Conservation (phyloP, 1,140 invertebrate species). For the Anthonomus grandis region DNA sequence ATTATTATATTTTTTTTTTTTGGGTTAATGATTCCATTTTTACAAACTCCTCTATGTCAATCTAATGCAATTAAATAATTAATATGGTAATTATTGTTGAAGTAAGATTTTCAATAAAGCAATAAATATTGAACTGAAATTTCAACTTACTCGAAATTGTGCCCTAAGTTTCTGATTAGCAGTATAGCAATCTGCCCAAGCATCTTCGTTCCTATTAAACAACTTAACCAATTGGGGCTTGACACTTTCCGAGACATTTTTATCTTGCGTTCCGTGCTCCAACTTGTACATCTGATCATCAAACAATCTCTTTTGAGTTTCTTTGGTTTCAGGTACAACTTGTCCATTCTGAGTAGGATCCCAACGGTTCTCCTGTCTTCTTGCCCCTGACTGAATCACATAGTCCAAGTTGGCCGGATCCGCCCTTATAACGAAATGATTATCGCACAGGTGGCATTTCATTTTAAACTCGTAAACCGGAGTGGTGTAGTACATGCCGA, state of each 20-base stretch:
- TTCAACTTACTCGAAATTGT: conserved; percentile 72
- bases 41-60: too few species aligned
- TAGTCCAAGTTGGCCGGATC: conserved; percentile 98
- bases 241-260: conserved; percentile 64
- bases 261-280: conserved; percentile 86
- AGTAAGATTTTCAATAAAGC: conserved; percentile 17
- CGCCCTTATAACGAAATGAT: conserved; percentile 98
- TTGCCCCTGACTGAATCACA: conserved; percentile 89
- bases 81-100: too few species aligned
- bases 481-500: conserved; percentile 98
- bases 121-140: conserved; percentile 4
- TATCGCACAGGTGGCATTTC: conserved; percentile 98
- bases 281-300: conserved; percentile 96
- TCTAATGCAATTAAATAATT: too few species aligned
- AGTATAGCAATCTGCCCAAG: conserved; percentile 87
- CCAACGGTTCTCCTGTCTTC: conserved; percentile 96
- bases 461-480: conserved; percentile 98
- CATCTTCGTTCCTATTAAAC: conserved; percentile 70
- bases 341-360: conserved; percentile 96
- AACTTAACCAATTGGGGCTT: conserved; percentile 71
- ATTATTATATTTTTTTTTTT: too few species aligned
- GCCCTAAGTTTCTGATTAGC: conserved; percentile 80
- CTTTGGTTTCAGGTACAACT: conserved; percentile 85
- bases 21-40: too few species aligned
- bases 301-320: conserved; percentile 79